These are phyloP conservation scores for Tenebrio molitor DNA, from an alignment of 1,140 invertebrate species.

Conservation along the genomic window DNA sequence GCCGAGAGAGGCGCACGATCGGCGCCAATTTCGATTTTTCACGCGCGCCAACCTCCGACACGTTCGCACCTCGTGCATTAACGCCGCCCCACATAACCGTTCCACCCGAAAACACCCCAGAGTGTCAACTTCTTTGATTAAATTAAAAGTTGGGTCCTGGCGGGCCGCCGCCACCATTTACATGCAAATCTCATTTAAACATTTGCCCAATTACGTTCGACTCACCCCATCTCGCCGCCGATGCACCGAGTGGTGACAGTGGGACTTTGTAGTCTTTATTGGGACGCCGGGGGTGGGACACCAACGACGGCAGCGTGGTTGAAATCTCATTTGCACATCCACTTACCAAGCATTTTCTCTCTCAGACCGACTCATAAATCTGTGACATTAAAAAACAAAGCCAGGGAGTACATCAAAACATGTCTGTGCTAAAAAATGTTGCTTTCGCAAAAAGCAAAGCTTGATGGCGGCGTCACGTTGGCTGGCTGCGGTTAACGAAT, in stretches of 20 bases:
- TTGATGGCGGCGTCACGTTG: conserved; percentile 63
- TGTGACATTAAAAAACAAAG: conserved; percentile 63
- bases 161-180: conserved; percentile 62
- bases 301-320: conserved; percentile 48
- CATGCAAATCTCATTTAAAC: conserved; percentile 67
- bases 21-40: conserved; percentile 48
- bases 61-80: conserved; percentile 64
- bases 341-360: conserved; percentile 52
- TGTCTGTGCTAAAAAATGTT: conserved; percentile 62
- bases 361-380: conserved; percentile 59
- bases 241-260: not conserved
- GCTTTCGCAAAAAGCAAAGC: conserved; percentile 61
- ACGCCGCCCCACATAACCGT: conserved; percentile 55
- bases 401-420: conserved; percentile 64
- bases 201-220: conserved; percentile 55
- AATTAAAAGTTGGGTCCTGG: conserved; percentile 65
- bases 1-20: conserved; percentile 56
- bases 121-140: conserved; percentile 67
- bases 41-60: conserved; percentile 57
- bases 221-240: not conserved
- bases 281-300: too few species aligned
- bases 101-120: conserved; percentile 62
- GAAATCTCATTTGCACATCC: conserved; percentile 58
- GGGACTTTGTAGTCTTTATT: too few species aligned
- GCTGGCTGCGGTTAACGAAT: conserved; percentile 65